Percentiles rank a stretch among this genome's conserved stretches.
Evolutionary conservation across 1,140 invertebrate species (phyloP).

Genomic region (Xylocopa sonorina): DNA sequence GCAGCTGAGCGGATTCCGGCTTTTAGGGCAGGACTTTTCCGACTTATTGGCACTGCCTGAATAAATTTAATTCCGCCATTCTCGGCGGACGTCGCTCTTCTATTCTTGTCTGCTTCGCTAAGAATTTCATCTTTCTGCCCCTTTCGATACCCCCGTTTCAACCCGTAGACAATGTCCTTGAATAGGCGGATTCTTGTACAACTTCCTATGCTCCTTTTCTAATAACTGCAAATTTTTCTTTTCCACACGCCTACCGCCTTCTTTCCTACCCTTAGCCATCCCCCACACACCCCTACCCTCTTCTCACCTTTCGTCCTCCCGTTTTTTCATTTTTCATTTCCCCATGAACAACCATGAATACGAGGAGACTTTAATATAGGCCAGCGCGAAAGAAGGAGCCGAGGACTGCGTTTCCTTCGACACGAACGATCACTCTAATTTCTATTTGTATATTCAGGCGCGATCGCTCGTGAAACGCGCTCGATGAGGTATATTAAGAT

Average conservation of each 20-base stretch:
- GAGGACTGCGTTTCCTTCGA: conserved; percentile 41
- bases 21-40: conserved; percentile 75
- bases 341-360: conserved; percentile 44
- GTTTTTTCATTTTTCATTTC: background rate
- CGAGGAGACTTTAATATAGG: conserved; percentile 53
- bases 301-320: background rate
- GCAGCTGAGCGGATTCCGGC: conserved; percentile 70
- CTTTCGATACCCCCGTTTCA: conserved; percentile 45
- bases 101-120: conserved; percentile 67
- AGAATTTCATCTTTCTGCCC: conserved; percentile 74
- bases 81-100: conserved; percentile 59
- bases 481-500: conserved; percentile 41
- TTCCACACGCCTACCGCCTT: too few relatives aligned
- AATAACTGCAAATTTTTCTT: conserved; percentile 26
- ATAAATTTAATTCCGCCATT: conserved; percentile 78
- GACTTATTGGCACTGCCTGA: conserved; percentile 77
- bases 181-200: conserved; percentile 35
- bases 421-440: conserved; percentile 40
- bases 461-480: conserved; percentile 54
- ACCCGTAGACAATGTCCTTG: conserved; percentile 33
- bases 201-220: conserved; percentile 20
- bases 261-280: background rate
- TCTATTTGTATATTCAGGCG: conserved; percentile 58
- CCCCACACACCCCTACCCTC: too few relatives aligned
- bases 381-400: conserved; percentile 35